Base-by-base conservation (phyloP, 2,113 vertebrate genomes). In the Dendropsophus ebraccatus region DNA sequence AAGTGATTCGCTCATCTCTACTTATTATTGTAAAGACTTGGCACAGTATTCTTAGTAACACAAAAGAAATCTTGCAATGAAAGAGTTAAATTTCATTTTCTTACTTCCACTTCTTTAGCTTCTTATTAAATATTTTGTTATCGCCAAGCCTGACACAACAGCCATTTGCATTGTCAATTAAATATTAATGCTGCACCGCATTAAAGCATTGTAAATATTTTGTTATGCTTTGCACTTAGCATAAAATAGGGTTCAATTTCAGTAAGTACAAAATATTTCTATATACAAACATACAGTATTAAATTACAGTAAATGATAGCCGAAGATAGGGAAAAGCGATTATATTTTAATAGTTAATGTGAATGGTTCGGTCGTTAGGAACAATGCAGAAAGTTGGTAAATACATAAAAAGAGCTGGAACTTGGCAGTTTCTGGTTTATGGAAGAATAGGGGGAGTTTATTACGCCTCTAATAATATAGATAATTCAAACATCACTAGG, bases 161-260 rank as follows among this genome's bases (percentile, higher is more conserved):
- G 88, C 89, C 88, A 90, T 77, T 88, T 65, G 88, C 88, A 91
- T 69, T 60, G 58, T 81, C 72, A 88, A 88, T 90, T 87, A 91
- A 92, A 87, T 88, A 89, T 84, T 87, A 90, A 91, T 87, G 87
- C 37, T 1, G 5, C 16, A 54, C 19, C 81, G 73, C 88, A 88
- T 84, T 78, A 87, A 90, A 91, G 85, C 85, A 90, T 30, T 88
- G 91, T 79, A 91, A 93, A 88, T 88, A 88, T 79, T 91, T 81
- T 70, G 89, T 88, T 89, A 91, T 19, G 87, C 83, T 90, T 91
- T 89, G 85, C 56, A 87, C 82, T 91, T 88, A 85, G 88, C 77
- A 80, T 90, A 78, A 90, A 89, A 81, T 82, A 87, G 21, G 88
- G 85, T 84, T 87, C 85, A 87, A 87, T 87, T 87, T 87, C 85